A percentile compares a stretch with the other conserved stretches of the same genome.
These are phyloP conservation scores for Corbicula japonica DNA, from an alignment of 2,888 invertebrate species.

Conservation along the genomic window DNA sequence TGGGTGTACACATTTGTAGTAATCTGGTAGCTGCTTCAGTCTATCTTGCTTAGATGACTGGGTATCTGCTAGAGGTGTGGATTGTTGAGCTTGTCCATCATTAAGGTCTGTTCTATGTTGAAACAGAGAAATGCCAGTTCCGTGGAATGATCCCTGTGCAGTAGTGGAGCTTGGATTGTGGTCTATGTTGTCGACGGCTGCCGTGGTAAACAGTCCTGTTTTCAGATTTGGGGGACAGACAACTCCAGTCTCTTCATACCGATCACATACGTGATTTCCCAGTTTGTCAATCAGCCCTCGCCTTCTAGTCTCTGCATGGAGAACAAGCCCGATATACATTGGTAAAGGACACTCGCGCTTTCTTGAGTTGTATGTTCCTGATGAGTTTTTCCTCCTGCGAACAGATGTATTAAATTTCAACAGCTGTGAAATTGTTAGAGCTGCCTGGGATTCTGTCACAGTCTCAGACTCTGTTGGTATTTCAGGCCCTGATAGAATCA, in stretches of 20 bases:
- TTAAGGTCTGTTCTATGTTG: too few species aligned
- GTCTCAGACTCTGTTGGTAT: conserved; percentile 17
- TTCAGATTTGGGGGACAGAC: conserved; percentile 57
- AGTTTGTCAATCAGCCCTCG: conserved; percentile 50
- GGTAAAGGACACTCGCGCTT: conserved; percentile 48
- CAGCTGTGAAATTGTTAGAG: conserved; percentile 44
- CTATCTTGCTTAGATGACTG: too few species aligned
- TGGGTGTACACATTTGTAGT: conserved; percentile 12
- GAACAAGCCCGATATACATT: conserved; percentile 47
- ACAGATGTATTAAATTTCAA: conserved; percentile 29
- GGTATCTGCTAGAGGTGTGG: too few species aligned
- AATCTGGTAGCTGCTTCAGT: conserved; percentile 5
- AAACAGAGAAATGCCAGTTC: conserved; percentile 58
- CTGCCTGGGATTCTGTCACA: conserved; percentile 12
- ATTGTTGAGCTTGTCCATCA: too few species aligned
- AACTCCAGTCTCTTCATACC: conserved; percentile 29
- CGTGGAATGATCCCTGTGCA: conserved; percentile 63
- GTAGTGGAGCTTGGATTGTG: conserved; percentile 62
- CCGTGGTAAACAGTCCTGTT: conserved; percentile 49
- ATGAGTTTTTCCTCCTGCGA: conserved; percentile 15
- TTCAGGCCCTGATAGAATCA: conserved; percentile 41
- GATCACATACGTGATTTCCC: conserved; percentile 37
- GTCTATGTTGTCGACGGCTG: conserved; percentile 64
- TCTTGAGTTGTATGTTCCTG: conserved; percentile 6
- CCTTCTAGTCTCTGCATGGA: conserved; percentile 55